phyloP scores from a whole-genome alignment of 2,888 invertebrate genomes.

The Napeogenes inachia region DNA sequence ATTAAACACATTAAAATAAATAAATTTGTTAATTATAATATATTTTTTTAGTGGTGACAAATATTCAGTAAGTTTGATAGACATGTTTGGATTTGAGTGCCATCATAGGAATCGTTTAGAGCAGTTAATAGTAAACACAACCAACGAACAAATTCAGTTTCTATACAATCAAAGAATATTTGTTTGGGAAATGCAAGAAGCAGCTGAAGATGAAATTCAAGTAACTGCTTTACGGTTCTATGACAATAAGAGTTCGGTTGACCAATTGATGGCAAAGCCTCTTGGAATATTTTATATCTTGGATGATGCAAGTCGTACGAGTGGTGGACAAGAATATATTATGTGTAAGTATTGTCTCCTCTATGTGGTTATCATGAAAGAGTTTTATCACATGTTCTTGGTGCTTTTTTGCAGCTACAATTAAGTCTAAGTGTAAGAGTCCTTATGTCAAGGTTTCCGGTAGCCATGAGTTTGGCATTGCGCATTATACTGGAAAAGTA shows the following conservation, averaged over 20 bases:
- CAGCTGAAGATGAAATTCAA: slow-evolving; percentile 88
- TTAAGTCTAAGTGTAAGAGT: slow-evolving; percentile 72
- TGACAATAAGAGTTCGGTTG: slow-evolving; percentile 92
- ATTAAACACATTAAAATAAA: not conserved
- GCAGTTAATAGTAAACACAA: slow-evolving; percentile 91
- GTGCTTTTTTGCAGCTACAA: slow-evolving; percentile 65
- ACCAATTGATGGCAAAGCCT: slow-evolving; percentile 90
- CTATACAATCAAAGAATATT: slow-evolving; percentile 94
- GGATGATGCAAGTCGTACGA: slow-evolving; percentile 89
- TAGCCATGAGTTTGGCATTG: slow-evolving; percentile 86
- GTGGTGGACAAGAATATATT: slow-evolving; percentile 83
- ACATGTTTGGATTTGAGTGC: slow-evolving; percentile 96
- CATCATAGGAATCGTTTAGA: slow-evolving; percentile 90
- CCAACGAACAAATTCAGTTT: slow-evolving; percentile 96
- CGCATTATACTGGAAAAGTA: slow-evolving; percentile 94
- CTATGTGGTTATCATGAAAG: not conserved
- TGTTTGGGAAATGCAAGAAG: slow-evolving; percentile 90
- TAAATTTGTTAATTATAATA: slow-evolving; percentile 15
- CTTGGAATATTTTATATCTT: slow-evolving; percentile 89
- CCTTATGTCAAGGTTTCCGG: slow-evolving; percentile 76
- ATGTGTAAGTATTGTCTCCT: slow-evolving; percentile 74
- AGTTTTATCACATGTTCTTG: not conserved
- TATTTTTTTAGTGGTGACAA: slow-evolving; percentile 85
- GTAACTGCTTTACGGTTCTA: slow-evolving; percentile 86
- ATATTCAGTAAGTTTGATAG: slow-evolving; percentile 87